A percentile compares a stretch with the other conserved stretches of the same genome.
These are phyloP conservation scores for Ommatoiulus sabulosus DNA, from an alignment of 2,888 invertebrate species.

Conservation along the genomic window DNA sequence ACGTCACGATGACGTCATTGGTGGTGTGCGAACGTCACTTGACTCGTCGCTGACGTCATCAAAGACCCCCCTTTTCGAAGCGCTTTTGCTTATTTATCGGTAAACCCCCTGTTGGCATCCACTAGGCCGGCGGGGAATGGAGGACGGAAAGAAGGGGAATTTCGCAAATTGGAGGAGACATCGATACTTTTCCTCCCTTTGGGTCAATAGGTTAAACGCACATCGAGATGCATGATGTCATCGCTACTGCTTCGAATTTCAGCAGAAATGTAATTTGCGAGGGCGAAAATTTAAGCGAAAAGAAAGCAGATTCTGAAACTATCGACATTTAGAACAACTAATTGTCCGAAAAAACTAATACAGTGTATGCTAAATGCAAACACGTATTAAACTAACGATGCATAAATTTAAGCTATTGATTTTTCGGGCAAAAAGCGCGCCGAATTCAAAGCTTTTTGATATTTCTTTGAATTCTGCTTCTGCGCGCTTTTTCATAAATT, in stretches of 20 bases:
- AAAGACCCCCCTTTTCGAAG: background rate
- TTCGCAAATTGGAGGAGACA: background rate
- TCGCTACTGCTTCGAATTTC: background rate
- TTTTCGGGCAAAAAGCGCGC: too few relatives aligned
- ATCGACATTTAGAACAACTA: background rate
- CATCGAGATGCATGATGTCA: background rate
- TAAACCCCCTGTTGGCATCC: constrained; percentile 13
- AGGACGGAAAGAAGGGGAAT: background rate
- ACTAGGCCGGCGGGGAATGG: background rate
- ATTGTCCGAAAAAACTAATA: background rate
- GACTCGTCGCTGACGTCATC: background rate
- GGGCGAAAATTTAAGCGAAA: too few relatives aligned
- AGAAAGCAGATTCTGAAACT: too few relatives aligned
- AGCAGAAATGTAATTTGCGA: too few relatives aligned
- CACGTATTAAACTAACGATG: background rate
- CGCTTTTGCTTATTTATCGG: constrained; percentile 14
- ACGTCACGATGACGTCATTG: constrained; percentile 4
- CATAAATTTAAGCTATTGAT: too few relatives aligned
- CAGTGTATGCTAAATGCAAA: background rate
- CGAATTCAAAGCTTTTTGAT: too few relatives aligned
- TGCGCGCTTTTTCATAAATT: too few relatives aligned
- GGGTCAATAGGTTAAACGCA: background rate
- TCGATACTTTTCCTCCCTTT: background rate
- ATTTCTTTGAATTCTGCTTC: too few relatives aligned
- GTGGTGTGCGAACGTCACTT: background rate